Conservation (phyloP, 2,888 invertebrate species). For the Colletes collaris region DNA sequence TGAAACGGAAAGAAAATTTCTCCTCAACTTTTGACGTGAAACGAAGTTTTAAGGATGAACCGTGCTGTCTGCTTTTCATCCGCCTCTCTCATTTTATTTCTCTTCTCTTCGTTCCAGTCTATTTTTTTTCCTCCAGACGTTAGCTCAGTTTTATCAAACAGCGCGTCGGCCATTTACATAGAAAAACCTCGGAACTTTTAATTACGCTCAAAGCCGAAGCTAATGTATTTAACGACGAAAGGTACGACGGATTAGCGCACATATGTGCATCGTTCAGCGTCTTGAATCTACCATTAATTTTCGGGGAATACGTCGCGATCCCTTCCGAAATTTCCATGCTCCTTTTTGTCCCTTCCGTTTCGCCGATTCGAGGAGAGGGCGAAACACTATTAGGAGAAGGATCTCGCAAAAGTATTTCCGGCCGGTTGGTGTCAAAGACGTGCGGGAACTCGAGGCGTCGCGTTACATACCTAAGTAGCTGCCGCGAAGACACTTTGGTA, state of each 20-base stretch:
- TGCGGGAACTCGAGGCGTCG: slow-evolving; percentile 62
- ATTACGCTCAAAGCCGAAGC: not conserved
- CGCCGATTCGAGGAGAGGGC: not conserved
- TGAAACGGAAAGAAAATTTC: not conserved
- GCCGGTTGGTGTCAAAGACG: slow-evolving; percentile 68
- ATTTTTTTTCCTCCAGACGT: not conserved
- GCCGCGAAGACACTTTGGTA: slow-evolving; percentile 64
- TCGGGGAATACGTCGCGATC: not conserved
- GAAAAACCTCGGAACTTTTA: slow-evolving; percentile 1
- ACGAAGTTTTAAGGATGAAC: slow-evolving; percentile 2
- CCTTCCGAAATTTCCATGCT: not conserved
- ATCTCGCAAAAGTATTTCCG: slow-evolving; percentile 61
- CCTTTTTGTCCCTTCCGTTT: not conserved
- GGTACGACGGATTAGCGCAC: too few species aligned
- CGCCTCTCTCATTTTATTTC: not conserved
- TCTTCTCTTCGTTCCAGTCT: not conserved
- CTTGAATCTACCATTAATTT: not conserved
- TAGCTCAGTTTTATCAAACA: not conserved
- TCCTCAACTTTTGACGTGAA: not conserved
- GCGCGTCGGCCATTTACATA: not conserved
- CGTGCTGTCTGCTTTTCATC: not conserved
- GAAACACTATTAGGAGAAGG: slow-evolving; percentile 11
- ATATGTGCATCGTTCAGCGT: too few species aligned
- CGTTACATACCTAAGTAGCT: slow-evolving; percentile 72
- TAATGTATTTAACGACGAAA: not conserved